phyloP scores from a whole-genome alignment of 2,113 vertebrate species.

The Hypanus sabinus region DNA sequence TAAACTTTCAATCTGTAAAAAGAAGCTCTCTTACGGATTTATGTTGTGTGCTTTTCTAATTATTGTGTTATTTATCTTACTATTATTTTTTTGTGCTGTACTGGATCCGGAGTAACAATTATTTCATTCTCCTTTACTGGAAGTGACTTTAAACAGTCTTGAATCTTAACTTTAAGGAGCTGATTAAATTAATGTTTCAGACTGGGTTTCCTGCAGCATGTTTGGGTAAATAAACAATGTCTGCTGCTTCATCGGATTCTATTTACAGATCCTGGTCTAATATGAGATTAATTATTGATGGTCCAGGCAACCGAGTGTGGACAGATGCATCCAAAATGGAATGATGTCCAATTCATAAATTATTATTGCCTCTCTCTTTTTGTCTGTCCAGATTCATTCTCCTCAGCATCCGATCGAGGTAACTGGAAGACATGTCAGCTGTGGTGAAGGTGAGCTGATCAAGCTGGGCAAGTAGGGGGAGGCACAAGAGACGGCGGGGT shows the following conservation, averaged over 20 bases:
- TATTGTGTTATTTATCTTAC: too few species aligned
- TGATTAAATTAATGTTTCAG: not conserved
- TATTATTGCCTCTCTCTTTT: not conserved
- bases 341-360: not conserved
- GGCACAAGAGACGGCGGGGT: too few species aligned
- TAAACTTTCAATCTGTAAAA: too few species aligned
- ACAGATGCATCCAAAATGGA: not conserved
- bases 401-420: not conserved
- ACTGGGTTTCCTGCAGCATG: not conserved
- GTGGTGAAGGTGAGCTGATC: not conserved
- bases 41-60: too few species aligned
- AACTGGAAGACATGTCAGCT: not conserved
- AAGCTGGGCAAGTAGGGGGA: not conserved
- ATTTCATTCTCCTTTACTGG: too few species aligned
- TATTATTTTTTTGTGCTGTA: too few species aligned
- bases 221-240: not conserved
- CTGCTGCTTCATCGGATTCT: not conserved
- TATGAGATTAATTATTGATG: not conserved
- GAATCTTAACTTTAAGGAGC: not conserved
- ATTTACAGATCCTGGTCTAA: not conserved
- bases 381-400: not conserved
- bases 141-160: too few species aligned
- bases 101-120: too few species aligned
- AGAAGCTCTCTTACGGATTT: too few species aligned
- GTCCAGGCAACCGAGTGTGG: not conserved